phyloP scores from a whole-genome alignment of 2,113 vertebrate genomes.

The Podarcis raffonei region DNA sequence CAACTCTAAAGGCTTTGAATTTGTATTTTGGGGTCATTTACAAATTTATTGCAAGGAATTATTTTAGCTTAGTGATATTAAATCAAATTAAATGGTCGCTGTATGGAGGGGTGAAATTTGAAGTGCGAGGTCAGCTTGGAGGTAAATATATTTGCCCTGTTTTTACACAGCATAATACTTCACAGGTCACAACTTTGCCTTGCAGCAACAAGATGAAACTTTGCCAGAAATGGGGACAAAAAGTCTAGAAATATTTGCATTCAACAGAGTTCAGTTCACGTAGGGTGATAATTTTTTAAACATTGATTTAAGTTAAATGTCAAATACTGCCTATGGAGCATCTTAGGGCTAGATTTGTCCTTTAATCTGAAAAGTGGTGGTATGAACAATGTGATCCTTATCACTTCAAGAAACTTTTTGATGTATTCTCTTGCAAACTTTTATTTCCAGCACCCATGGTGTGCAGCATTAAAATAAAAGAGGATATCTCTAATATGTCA shows the following conservation, averaged over 20 bases:
- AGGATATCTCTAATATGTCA: neutral
- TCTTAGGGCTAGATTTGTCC: rapidly evolving
- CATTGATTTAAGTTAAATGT: neutral
- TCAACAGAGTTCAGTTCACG: neutral
- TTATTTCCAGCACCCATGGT: neutral
- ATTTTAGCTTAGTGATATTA: constrained; percentile 47
- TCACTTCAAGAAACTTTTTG: neutral
- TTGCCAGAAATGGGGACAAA: neutral
- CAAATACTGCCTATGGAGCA: neutral
- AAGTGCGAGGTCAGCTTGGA: neutral
- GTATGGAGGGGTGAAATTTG: constrained; percentile 20
- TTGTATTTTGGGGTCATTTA: constrained; percentile 48
- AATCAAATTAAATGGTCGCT: constrained; percentile 41
- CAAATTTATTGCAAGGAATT: constrained; percentile 49
- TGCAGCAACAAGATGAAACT: neutral
- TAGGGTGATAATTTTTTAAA: neutral
- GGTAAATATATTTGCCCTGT: constrained; percentile 8
- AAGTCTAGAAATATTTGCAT: neutral
- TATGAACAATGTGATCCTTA: constrained; percentile 3
- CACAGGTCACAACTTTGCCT: neutral
- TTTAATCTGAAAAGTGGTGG: constrained; percentile 5
- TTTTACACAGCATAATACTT: constrained; percentile 2
- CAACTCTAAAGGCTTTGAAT: constrained; percentile 48
- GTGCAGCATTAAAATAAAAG: neutral
- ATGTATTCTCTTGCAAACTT: neutral